Percentiles rank a stretch among this genome's conserved stretches.
phyloP scores from a whole-genome alignment of 2,113 vertebrate genomes.

The Tychaedon coryphoeus region DNA sequence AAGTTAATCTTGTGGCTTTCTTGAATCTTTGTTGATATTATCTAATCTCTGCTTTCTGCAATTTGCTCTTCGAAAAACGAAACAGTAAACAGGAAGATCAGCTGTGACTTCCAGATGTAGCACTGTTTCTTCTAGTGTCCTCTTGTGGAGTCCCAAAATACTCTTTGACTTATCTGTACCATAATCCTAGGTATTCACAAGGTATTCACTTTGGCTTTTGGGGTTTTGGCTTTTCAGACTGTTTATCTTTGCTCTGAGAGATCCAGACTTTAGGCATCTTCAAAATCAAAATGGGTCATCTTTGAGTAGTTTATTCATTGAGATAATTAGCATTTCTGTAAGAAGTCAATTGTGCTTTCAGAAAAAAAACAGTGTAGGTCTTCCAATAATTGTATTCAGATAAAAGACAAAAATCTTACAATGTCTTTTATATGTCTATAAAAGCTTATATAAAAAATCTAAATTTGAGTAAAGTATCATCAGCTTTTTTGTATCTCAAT shows the following conservation, averaged over 20 bases:
- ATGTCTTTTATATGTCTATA: not conserved
- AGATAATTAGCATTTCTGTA: not conserved
- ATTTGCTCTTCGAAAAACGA: not conserved
- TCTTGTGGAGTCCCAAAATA: not conserved
- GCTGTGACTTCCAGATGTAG: not conserved
- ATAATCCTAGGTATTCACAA: not conserved
- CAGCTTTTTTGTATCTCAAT: not conserved
- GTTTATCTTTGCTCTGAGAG: not conserved
- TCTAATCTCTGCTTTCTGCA: not conserved
- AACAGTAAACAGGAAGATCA: not conserved
- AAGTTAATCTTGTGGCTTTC: not conserved
- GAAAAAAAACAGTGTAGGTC: not conserved
- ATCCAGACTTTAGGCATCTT: not conserved
- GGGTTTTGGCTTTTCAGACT: not conserved
- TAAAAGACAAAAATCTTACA: not conserved
- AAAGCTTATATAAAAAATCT: not conserved
- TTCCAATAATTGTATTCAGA: not conserved
- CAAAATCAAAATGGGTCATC: not conserved
- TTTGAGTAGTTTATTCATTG: not conserved
- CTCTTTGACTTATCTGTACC: not conserved
- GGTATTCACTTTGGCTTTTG: not conserved
- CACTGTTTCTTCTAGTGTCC: not conserved
- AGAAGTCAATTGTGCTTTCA: not conserved
- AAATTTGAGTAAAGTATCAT: not conserved
- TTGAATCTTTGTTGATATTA: not conserved